A percentile compares a stretch with the other conserved stretches of the same genome.
Evolutionary conservation across 2,797 vertebrate genomes (phyloP).

Genomic region (Lophura swinhoii): DNA sequence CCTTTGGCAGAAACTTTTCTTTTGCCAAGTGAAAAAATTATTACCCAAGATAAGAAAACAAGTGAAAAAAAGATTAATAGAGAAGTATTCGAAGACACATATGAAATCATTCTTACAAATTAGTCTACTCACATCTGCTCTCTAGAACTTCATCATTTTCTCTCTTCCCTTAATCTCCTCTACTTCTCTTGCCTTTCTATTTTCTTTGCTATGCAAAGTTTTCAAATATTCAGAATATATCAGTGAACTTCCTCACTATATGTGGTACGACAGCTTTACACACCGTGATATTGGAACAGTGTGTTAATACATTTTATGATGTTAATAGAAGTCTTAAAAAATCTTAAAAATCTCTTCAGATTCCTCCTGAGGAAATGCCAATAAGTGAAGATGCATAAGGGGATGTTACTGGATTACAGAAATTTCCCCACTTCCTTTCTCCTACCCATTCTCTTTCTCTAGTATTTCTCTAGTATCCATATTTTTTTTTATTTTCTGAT

Average conservation of each 20-base stretch:
- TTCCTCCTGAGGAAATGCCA: not conserved
- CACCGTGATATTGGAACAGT: not conserved
- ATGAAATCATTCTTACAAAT: not conserved
- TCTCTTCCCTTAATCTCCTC: not conserved
- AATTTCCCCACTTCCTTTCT: constrained; percentile 1
- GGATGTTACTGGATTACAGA: not conserved
- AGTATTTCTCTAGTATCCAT: too few relatives aligned
- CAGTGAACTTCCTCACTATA: not conserved
- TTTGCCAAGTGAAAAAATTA: not conserved
- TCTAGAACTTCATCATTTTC: not conserved
- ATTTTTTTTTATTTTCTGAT: not conserved
- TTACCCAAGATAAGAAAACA: not conserved
- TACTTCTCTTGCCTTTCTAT: not conserved
- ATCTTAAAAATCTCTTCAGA: not conserved
- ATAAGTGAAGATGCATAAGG: not conserved
- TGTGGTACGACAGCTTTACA: not conserved
- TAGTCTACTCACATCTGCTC: not conserved
- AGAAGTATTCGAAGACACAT: not conserved
- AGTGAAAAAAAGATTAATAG: not conserved
- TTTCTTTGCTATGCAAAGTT: not conserved
- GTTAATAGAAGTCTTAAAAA: not conserved
- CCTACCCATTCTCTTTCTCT: not conserved
- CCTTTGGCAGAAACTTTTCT: not conserved
- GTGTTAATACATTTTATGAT: not conserved
- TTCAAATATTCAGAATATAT: not conserved